These are phyloP conservation scores for Ara ararauna DNA, from an alignment of 2,797 vertebrate genomes.

Conservation along the genomic window DNA sequence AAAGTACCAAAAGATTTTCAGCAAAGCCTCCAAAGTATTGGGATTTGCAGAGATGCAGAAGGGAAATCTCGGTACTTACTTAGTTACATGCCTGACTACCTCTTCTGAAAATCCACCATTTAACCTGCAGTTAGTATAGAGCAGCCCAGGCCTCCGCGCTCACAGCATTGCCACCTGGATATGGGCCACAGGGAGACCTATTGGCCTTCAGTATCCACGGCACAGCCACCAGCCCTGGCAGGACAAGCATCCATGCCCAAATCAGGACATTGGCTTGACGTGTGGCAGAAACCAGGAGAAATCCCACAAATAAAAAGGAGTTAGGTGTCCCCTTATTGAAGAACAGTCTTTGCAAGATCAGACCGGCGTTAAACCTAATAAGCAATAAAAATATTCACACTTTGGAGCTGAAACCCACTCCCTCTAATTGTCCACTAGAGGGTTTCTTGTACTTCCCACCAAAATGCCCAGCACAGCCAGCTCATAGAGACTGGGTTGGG, in stretches of 20 bases:
- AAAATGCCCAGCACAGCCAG: accelerated
- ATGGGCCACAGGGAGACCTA: background rate
- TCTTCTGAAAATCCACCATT: background rate
- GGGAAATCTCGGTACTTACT: slow-evolving; percentile 14
- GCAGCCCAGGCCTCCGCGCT: accelerated
- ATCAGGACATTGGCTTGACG: background rate
- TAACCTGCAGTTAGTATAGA: background rate
- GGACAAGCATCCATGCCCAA: background rate
- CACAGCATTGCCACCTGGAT: background rate
- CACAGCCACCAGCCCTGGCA: background rate
- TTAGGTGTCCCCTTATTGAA: background rate
- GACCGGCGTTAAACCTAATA: background rate
- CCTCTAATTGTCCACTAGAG: slow-evolving; percentile 61
- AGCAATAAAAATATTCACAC: background rate
- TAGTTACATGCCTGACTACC: background rate
- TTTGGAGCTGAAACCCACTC: background rate
- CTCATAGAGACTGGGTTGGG: background rate
- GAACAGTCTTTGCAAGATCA: background rate
- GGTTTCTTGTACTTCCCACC: slow-evolving; percentile 59
- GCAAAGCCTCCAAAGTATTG: background rate
- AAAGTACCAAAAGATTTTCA: slow-evolving; percentile 10
- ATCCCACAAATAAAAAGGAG: background rate
- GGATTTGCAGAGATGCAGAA: slow-evolving; percentile 12
- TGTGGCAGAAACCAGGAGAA: background rate
- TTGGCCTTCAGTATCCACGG: background rate